Base-by-base conservation (phyloP, 2,888 invertebrate genomes). In the Cosmorhoe ocellata region DNA sequence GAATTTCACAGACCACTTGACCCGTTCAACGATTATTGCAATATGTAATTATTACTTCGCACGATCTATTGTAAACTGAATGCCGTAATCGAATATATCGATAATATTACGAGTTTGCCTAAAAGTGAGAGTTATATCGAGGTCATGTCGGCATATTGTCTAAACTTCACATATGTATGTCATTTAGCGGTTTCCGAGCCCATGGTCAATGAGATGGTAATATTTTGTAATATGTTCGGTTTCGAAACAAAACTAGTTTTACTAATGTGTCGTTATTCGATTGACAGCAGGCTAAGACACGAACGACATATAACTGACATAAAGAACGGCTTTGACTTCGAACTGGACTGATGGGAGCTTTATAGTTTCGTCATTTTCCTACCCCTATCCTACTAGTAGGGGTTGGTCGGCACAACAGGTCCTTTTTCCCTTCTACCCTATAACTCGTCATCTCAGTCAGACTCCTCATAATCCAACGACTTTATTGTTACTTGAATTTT, bases 151-250 rank as follows among this genome's bases (percentile, higher is more conserved):
- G 34, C 24, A 47, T 56, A 57, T 58, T 64, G 58, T 57, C 57
- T 50, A 48, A 26, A 67, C 67, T 72, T 72, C 71, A 66, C 68
- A 71, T 55, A 61, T 70, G 63, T 57, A 61, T 69, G 69, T 36
- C 51, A 48, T 48, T 39, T 49, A 53, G 38, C 53, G 37, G 51
- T 69, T 64, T 63, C 47, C 54, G 51, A 63, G 68, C 69, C 24
- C 75, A 76, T 69, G 79, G 77, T 76, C 79, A 80, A 76, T 81
- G 72, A 78, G 72, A 80, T 79, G 76, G 63, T 76, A 73, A 76
- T 76, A 62, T 22, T 22, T 67, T 79, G 69, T 76, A 59, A 72
- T 76, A 76, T 67, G 59, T 47, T 62, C 13, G 54, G 63, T 72
- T 71, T 68, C 56, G 69, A 67, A 71, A 73, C 62, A 49, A 62